Evolutionary conservation across 1,140 invertebrate genomes (phyloP), one percentile per base, ranked within the genome.

Genomic region (Caerostris extrusa): DNA sequence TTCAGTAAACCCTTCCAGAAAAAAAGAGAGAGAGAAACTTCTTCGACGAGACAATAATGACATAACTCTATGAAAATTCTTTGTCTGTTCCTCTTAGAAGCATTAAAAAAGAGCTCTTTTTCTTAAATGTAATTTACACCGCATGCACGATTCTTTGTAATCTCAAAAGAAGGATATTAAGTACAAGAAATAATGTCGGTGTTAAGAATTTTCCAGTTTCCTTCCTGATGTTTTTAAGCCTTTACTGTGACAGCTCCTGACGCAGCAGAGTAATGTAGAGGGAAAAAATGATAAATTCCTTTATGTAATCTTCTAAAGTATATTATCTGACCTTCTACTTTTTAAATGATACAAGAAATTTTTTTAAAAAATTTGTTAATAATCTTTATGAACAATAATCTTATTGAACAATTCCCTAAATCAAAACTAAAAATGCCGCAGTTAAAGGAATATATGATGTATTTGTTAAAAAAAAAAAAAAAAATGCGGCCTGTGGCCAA

Each of bases 181-280:
- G 82, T 58, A 57, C 10, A 85, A 85, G 57, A 85, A 85, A 34
- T 34, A 34, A 85, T 85, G 55, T n/a, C 56, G 19, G 19, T 19
- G 57, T 83, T 83, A 83, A 83, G 50, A 83, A 83, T 83, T 85
- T 19, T 85, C 14, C 82, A 57, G 57, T 57, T 85, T 85, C 82
- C 82, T 56, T 85, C 55, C 57, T 57, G 55, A 58, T n/a, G 55
- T 57, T 57, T 19, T 12, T 12, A 77, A 12, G 8, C 34, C 71
- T 4, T 77, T 77, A 77, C 19, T 77, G 34, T 50, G 71, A 50
- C 71, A 77, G 34, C 8, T 53, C 7, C 7, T 50, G 71, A 77
- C 71, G 34, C 53, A 19, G 50, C 71, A 77, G 50, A 12, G 34
- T 5, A 12, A 4, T 34, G 34, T 77, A 12, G 69, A 5, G 53